Evolutionary conservation across 2,113 vertebrate genomes (phyloP), one percentile per base, ranked within the genome.

Genomic region (Cryptoleucopteryx plumbea): DNA sequence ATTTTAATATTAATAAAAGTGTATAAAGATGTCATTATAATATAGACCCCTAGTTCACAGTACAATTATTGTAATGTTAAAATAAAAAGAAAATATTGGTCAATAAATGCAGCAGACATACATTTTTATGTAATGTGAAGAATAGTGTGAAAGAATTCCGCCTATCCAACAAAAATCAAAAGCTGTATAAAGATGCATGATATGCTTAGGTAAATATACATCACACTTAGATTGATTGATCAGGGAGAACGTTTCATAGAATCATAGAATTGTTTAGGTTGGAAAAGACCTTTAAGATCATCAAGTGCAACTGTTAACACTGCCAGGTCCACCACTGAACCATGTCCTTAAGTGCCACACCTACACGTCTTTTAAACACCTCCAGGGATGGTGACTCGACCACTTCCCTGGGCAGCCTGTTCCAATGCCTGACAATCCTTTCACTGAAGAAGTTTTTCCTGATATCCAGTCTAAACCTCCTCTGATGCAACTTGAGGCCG

Each of bases 1-100:
- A 89, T 96, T 96, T 97, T 95, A 96, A 95, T 96, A 92, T 80
- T 97, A 91, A 95, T 97, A 93, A 96, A 96, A 97, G 9, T 38
- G 5, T 47, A 63, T 83, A 90, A 96, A 91, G 32, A 72, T 65
- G 47, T 38, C 84, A 89, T 25, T 58, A 32, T 63, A 95, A 96
- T 94, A 94, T 82, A 88, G 14, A 75, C 18, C 38, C 21, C 34
- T 68, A 80, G 81, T 56, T 82, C 27, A 92, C 43, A 66, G 26
- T 66, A 29, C 40, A 63, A 67, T 70, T 93, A 68, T 27, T 95
- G 62, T 86, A 96, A 74, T 87, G 50, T 85, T 93, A 40, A 87
- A 94, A 78, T 89, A 89, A 96, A 96, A 95, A 71, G 6, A 45
- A 92, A 74, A 91, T 74, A 68, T 86, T 56, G 22, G 11, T 94